Base-by-base conservation (phyloP, 2,888 invertebrate species). In the Frankliniella fusca region DNA sequence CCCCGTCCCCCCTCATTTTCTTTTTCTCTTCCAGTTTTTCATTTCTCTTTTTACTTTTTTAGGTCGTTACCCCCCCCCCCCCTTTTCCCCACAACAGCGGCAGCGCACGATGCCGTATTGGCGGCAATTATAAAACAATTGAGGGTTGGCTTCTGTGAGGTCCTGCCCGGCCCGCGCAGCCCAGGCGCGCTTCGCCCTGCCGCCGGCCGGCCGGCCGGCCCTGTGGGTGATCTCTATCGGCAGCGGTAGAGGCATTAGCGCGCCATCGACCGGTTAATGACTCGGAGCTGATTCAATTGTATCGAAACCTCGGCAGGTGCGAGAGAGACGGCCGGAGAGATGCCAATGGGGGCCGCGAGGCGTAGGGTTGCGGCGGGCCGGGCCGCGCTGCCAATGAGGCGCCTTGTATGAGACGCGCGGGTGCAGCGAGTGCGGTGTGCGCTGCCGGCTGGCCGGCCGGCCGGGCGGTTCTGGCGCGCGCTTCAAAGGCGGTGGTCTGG, bases 81-180 rank as follows among this genome's bases (percentile, higher is more conserved):
- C 12, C 7, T 9, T n/a, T n/a, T 38, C 38, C 3, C 38, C 38
- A 5, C 38, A 38, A 2, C 38, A 38, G 38, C 38, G 61, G 7
- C n/a, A 61, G 61, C 18, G 61, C 15, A 38, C 61, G 18, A 20
- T 61, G 70, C 70, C 70, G 70, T 76, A 27, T 76, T 76, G 70
- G 70, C 70, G 70, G 70, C 70, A 76, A 76, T 76, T 76, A 76
- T 76, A 76, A 76, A 76, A 76, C 70, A 76, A 76, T 76, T 27
- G 70, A 23, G 70, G 70, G 70, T 76, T 38, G 38, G 38, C 38
- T 38, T 38, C 38, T 2, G 38, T 38, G 38, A 38, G 38, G 38
- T 38, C 38, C 38, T 2, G 3, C 3, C 38, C 38, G 38, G 3
- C 3, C 38, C 38, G 38, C 38, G 38, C 38, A 2, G 38, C 38